Evolutionary conservation across 2,888 invertebrate genomes (phyloP).

Genomic region (Phrixothrix hirtus): DNA sequence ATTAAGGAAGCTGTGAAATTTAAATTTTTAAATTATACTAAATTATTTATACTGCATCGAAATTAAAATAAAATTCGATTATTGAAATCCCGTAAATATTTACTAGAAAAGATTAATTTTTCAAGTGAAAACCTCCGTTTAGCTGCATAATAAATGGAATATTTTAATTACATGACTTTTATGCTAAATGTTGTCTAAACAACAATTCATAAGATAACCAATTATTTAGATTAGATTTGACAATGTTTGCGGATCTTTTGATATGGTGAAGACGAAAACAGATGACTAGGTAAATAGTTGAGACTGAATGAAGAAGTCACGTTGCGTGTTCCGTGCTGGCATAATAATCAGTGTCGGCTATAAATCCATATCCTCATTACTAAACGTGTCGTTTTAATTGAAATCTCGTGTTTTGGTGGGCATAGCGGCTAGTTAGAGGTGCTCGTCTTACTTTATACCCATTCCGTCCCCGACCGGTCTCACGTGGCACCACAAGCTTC

Average conservation of each 20-base stretch:
- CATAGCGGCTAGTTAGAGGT: constrained; percentile 44
- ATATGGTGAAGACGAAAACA: constrained; percentile 16
- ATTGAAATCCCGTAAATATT: not conserved
- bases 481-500: constrained; percentile 43
- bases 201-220: constrained; percentile 8
- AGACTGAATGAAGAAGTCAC: constrained; percentile 30
- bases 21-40: no score
- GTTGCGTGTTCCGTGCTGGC: constrained; percentile 39
- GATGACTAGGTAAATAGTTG: constrained; percentile 27
- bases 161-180: no score
- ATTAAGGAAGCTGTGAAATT: no score
- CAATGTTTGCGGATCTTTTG: constrained; percentile 21
- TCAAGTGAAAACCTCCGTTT: no score
- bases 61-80: no score
- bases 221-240: constrained; percentile 16
- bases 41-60: no score
- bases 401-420: constrained; percentile 62
- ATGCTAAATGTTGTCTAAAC: constrained; percentile 2
- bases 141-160: no score
- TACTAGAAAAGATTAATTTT: no score
- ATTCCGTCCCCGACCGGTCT: constrained; percentile 30
- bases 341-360: constrained; percentile 45
- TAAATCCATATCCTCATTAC: constrained; percentile 60
- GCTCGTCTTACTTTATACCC: constrained; percentile 25
- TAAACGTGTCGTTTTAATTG: constrained; percentile 65